Evolutionary conservation across 2,888 invertebrate species (phyloP), one percentile per base, ranked within the genome.

Genomic region (Drosophila yooni): DNA sequence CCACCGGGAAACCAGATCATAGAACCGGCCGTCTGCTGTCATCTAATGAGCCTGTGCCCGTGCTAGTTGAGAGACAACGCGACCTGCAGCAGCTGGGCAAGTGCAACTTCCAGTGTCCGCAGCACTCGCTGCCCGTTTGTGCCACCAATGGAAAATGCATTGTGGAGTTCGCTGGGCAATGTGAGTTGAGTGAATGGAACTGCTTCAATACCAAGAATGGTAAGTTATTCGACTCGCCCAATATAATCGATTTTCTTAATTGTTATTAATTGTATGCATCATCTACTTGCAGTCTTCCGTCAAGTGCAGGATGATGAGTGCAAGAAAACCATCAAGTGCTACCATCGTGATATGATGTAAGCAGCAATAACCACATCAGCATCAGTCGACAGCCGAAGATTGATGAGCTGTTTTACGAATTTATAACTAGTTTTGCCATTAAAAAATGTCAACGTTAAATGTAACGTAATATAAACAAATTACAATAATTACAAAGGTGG

Each of bases 151-250:
- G 77, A 50, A 79, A 87, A 7, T 89, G 89, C 51, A 71, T 81
- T 27, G 87, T 79, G 48, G 78, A 83, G n/a, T 89, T 89, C 59
- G 59, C 79, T 11, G 88, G 89, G 4, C 85, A 85, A 11, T 89
- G 89, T 50, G 75, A 88, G 63, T 68, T 89, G 29, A 88, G 73
- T 59, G 61, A 82, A 56, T 89, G 89, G 89, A 89, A 89, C 25
- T 89, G 89, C 57, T 78, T 89, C 63, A 87, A 89, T 53, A 85
- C 88, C 61, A 81, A 83, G 51, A 88, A 89, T 34, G 76, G 89
- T 89, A 51, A 79, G 82, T 51, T 8, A 4, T 8, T 25, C 15
- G 2, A 1, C 0, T 2, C 2, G 8, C 13, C 11, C 1, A n/a
- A 8, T 27, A 2, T 11, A 15, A 13, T 18, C 11, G 18, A 7